Conservation (phyloP, 2,888 invertebrate species). For the Emmelina monodactyla region DNA sequence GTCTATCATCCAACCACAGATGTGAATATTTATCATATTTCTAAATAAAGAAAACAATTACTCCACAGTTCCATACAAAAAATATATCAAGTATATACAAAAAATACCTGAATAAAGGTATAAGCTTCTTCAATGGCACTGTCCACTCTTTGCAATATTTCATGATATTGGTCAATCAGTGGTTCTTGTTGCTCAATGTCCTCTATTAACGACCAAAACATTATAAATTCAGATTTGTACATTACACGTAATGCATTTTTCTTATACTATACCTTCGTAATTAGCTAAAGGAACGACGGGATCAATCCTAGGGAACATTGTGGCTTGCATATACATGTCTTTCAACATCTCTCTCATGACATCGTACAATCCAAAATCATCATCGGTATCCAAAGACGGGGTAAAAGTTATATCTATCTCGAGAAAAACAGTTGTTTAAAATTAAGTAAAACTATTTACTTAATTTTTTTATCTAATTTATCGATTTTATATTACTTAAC, state of each 20-base stretch:
- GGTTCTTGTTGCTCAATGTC: conserved; percentile 67
- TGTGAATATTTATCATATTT: conserved; percentile 75
- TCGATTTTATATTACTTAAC: not conserved
- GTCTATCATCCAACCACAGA: conserved; percentile 83
- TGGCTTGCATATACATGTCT: conserved; percentile 79
- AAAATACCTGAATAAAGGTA: conserved; percentile 19
- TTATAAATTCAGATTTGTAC: too few species aligned
- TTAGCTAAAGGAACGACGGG: conserved; percentile 42
- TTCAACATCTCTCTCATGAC: conserved; percentile 75
- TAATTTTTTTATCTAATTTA: not conserved
- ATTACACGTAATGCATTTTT: too few species aligned
- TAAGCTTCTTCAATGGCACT: conserved; percentile 42
- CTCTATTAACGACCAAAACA: too few species aligned
- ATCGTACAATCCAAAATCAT: conserved; percentile 71
- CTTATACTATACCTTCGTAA: conserved; percentile 42
- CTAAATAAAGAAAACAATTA: conserved; percentile 18
- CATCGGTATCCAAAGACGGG: conserved; percentile 75
- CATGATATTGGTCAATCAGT: conserved; percentile 65
- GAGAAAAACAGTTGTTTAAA: conserved; percentile 8
- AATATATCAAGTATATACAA: too few species aligned
- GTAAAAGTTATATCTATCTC: conserved; percentile 70
- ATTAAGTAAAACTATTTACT: not conserved
- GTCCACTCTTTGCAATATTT: conserved; percentile 59
- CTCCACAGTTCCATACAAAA: too few species aligned
- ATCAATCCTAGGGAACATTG: conserved; percentile 74